Conservation (phyloP, 2,113 vertebrate genomes). For the Oxyura jamaicensis region DNA sequence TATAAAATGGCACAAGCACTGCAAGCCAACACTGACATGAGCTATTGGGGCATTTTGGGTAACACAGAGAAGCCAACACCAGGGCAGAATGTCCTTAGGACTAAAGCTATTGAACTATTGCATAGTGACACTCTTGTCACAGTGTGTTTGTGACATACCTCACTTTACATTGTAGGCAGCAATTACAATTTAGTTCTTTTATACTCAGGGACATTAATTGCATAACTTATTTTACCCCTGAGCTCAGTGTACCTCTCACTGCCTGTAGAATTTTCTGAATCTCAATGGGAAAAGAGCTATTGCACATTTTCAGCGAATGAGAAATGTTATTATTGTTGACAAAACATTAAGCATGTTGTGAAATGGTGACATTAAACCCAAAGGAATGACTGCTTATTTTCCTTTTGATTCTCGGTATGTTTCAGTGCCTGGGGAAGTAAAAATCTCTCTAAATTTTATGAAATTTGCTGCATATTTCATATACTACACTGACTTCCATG, state of each 20-base stretch:
- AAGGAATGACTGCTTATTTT: neutral
- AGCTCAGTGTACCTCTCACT: neutral
- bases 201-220: conserved; percentile 20
- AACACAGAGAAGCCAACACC: neutral
- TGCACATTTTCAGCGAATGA: conserved; percentile 32
- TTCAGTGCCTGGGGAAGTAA: neutral
- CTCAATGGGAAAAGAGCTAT: conserved; percentile 22
- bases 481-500: neutral
- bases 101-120: neutral
- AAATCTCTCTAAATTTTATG: neutral
- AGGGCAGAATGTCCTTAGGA: neutral
- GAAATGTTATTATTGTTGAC: conserved; percentile 30
- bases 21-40: neutral
- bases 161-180: neutral
- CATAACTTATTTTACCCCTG: neutral
- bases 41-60: neutral
- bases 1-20: neutral
- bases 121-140: neutral
- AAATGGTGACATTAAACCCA: conserved; percentile 28
- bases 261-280: conserved; percentile 38
- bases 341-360: neutral
- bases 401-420: neutral
- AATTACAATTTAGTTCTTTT: conserved; percentile 10
- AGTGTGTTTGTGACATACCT: neutral
- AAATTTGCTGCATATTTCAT: neutral